These are phyloP conservation scores for Nanorana parkeri DNA, from an alignment of 2,113 vertebrate genomes.

Conservation along the genomic window DNA sequence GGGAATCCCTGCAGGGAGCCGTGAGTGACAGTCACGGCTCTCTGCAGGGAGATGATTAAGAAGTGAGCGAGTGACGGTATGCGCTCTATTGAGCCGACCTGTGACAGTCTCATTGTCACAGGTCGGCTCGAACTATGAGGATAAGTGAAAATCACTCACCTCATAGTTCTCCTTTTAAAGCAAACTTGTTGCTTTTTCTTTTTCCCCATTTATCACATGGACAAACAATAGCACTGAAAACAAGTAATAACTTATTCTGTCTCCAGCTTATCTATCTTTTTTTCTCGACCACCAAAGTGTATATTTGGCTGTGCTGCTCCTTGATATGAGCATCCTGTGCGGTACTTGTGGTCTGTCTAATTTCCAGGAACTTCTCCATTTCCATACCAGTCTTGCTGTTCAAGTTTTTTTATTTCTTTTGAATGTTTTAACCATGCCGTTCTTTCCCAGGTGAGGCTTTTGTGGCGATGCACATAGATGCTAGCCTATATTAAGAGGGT, in stretches of 20 bases:
- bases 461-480: background rate
- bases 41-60: no score
- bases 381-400: background rate
- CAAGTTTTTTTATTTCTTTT: background rate
- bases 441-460: background rate
- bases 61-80: no score
- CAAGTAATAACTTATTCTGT: background rate
- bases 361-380: constrained; percentile 19
- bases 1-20: no score
- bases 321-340: background rate
- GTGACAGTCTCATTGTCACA: no score
- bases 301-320: background rate
- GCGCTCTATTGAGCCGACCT: no score
- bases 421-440: background rate
- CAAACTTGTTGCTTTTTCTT: no score
- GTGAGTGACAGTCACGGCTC: no score
- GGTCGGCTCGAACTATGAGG: no score
- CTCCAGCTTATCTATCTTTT: background rate
- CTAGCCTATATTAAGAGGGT: background rate
- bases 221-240: background rate
- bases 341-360: background rate
- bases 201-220: background rate
- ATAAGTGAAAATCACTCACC: no score
- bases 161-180: no score
- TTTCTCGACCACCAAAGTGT: no score